Percentiles rank a stretch among this genome's conserved stretches.
phyloP scores from a whole-genome alignment of 1,140 invertebrate species.

The Fopius arisanus region DNA sequence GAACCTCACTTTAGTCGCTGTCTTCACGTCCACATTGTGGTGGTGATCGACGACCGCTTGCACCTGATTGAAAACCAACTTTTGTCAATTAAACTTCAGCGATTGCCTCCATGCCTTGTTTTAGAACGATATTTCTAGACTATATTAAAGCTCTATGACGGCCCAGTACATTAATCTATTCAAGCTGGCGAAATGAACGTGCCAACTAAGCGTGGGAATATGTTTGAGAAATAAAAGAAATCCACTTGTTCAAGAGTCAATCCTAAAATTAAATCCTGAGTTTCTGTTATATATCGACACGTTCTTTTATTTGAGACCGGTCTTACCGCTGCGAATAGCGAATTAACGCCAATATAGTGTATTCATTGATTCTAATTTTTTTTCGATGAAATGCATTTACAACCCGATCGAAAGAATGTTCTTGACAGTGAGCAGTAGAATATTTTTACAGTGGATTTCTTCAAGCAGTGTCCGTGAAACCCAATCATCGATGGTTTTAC shows the following conservation, averaged over 20 bases:
- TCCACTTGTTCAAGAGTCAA: too few relatives aligned
- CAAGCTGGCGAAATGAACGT: slow-evolving; percentile 59
- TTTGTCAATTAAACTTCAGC: neutral
- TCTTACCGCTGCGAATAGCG: too few relatives aligned
- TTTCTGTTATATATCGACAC: too few relatives aligned
- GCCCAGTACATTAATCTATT: slow-evolving; percentile 45
- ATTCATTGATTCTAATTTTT: too few relatives aligned
- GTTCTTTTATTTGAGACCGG: too few relatives aligned
- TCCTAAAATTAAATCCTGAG: too few relatives aligned
- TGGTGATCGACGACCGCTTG: slow-evolving; percentile 93
- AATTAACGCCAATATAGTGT: too few relatives aligned
- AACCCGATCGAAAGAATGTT: too few relatives aligned
- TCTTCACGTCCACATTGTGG: slow-evolving; percentile 77
- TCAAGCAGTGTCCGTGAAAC: neutral
- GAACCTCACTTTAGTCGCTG: slow-evolving; percentile 85
- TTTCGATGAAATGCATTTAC: too few relatives aligned
- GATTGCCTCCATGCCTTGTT: neutral
- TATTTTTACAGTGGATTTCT: neutral
- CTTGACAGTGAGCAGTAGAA: too few relatives aligned
- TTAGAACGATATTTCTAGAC: slow-evolving; percentile 25
- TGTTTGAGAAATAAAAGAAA: neutral
- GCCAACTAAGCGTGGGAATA: slow-evolving; percentile 57
- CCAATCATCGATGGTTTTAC: slow-evolving; percentile 12
- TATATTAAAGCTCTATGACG: slow-evolving; percentile 54
- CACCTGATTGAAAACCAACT: slow-evolving; percentile 68